phyloP scores from a whole-genome alignment of 1,140 invertebrate genomes.

The Neocloeon triangulifer region DNA sequence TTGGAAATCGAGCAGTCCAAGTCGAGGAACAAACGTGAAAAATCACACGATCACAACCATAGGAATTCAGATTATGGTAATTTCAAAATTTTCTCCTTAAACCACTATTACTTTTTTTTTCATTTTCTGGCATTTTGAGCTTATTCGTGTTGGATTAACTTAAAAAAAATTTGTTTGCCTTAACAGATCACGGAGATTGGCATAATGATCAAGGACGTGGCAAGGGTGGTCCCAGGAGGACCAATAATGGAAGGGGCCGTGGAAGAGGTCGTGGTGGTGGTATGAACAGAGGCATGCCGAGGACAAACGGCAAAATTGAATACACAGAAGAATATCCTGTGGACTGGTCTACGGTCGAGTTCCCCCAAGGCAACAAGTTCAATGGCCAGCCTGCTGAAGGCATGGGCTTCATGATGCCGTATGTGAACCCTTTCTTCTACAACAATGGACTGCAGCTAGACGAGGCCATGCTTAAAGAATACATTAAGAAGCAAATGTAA shows the following conservation, averaged over 20 bases:
- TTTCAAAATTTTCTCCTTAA: neutral
- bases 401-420: constrained; percentile 30
- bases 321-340: too few relatives aligned
- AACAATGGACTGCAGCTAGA: constrained; percentile 27
- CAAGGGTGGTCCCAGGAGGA: constrained; percentile 16
- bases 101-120: neutral
- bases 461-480: constrained; percentile 38
- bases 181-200: constrained; percentile 10
- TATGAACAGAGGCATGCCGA: constrained; percentile 10
- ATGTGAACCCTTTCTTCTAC: constrained; percentile 34
- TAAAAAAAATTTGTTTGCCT: neutral
- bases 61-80: constrained; percentile 18
- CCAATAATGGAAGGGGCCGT: constrained; percentile 10
- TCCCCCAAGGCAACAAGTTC: constrained; percentile 21
- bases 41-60: constrained; percentile 14
- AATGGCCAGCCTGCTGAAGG: constrained; percentile 21
- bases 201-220: constrained; percentile 14
- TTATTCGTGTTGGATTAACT: neutral
- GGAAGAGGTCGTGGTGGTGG: constrained; percentile 12
- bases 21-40: constrained; percentile 14
- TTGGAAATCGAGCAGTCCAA: constrained; percentile 42
- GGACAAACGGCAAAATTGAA: constrained; percentile 8
- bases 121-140: neutral
- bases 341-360: constrained; percentile 16
- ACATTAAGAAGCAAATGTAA: constrained; percentile 68